phyloP scores from a whole-genome alignment of 1,140 invertebrate species.

The Globodera ellingtonae region DNA sequence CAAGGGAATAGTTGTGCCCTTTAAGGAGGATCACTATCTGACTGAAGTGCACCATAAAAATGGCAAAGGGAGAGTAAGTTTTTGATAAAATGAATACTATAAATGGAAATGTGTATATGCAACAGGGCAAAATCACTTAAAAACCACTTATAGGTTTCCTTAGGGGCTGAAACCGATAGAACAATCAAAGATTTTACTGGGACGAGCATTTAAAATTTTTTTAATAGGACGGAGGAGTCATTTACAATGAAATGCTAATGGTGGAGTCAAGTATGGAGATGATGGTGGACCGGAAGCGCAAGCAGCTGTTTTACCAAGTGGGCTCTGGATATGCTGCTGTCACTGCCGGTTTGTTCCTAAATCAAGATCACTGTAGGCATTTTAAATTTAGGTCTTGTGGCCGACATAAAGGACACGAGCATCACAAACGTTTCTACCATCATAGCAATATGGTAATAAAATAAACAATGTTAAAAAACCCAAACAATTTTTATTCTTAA shows the following conservation, averaged over 20 bases:
- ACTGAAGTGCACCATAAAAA: no score
- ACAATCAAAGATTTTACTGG: no score
- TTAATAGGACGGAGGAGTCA: slow-evolving; percentile 79
- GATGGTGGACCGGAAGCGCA: slow-evolving; percentile 42
- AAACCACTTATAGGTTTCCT: no score
- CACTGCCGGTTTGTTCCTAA: slow-evolving; percentile 70
- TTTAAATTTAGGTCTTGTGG: slow-evolving; percentile 76
- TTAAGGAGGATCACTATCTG: no score
- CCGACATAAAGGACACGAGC: slow-evolving; percentile 83
- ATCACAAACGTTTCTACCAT: slow-evolving; percentile 83
- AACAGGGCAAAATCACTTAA: no score
- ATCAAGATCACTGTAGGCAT: slow-evolving; percentile 71
- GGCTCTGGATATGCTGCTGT: slow-evolving; percentile 72
- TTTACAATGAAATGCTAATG: slow-evolving; percentile 90
- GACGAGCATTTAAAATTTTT: no score
- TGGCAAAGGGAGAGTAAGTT: no score
- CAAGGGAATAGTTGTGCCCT: slow-evolving; percentile 75
- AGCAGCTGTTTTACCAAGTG: slow-evolving; percentile 54
- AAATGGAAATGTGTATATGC: no score
- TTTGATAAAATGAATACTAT: no score
- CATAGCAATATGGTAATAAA: slow-evolving; percentile 85
- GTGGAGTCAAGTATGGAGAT: slow-evolving; percentile 56
- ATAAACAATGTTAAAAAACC: slow-evolving; percentile 72
- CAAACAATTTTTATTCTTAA: background rate
- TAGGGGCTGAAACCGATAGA: no score